Conservation (phyloP, 2,888 invertebrate genomes). For the Leucophora obtusa region DNA sequence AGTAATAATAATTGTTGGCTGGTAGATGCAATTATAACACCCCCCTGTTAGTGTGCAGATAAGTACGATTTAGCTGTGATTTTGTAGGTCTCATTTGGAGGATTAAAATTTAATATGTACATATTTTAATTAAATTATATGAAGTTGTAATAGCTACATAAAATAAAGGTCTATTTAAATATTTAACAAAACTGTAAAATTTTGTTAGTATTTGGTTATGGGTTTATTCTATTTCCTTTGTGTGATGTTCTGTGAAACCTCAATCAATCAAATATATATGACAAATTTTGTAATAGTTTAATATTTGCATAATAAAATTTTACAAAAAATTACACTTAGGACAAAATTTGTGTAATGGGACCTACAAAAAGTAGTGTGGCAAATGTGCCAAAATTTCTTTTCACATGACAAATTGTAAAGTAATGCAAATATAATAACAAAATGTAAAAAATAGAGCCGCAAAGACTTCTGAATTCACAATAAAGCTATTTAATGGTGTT, state of each 20-base stretch:
- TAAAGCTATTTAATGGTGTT: no score
- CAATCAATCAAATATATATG: neutral
- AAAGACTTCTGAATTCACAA: no score
- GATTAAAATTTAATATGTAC: slow-evolving; percentile 52
- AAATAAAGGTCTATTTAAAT: neutral
- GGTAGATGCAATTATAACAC: neutral
- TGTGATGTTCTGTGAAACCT: neutral
- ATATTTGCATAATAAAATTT: neutral
- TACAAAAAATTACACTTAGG: no score
- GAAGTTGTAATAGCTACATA: no score
- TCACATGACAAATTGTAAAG: no score
- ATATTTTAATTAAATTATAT: slow-evolving; percentile 57
- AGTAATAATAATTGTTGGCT: neutral
- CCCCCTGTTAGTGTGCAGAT: neutral
- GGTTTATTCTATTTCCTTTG: neutral
- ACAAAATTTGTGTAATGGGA: no score
- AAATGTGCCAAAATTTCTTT: no score
- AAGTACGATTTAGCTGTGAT: neutral
- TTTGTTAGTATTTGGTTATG: neutral
- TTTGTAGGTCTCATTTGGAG: slow-evolving; percentile 24
- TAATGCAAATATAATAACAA: no score
- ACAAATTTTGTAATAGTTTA: neutral
- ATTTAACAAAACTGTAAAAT: neutral
- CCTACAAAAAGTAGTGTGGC: no score
- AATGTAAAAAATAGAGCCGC: no score